These are phyloP conservation scores for Salvelinus sp. DNA, from an alignment of 2,113 vertebrate genomes.

Conservation along the genomic window DNA sequence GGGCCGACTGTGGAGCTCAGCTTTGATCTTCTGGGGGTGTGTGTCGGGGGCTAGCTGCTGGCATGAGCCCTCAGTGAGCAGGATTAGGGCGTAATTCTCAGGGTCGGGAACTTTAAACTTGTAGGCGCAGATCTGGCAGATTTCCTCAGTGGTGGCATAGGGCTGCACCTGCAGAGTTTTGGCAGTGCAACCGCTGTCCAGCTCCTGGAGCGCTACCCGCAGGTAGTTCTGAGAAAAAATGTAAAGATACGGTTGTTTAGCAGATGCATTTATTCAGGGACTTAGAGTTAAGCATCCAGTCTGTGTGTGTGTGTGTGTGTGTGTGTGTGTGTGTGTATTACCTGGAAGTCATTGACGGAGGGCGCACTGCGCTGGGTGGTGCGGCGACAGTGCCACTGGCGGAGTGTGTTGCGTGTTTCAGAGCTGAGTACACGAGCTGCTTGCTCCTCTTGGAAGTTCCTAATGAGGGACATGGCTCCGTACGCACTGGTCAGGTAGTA, in stretches of 20 bases:
- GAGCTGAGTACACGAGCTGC: slow-evolving; percentile 87
- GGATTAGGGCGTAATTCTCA: slow-evolving; percentile 74
- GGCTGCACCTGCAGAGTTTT: slow-evolving; percentile 90
- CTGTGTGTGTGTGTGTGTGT: slow-evolving; percentile 85
- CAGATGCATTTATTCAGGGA: background rate
- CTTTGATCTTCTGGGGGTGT: slow-evolving; percentile 95
- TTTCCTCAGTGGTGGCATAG: slow-evolving; percentile 86
- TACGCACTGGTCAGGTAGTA: slow-evolving; percentile 96
- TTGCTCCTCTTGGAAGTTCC: slow-evolving; percentile 95
- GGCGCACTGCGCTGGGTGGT: slow-evolving; percentile 85
- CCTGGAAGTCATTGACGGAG: slow-evolving; percentile 84
- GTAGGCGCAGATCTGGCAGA: slow-evolving; percentile 86
- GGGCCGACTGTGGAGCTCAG: slow-evolving; percentile 85
- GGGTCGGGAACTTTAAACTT: slow-evolving; percentile 87
- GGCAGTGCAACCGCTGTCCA: slow-evolving; percentile 88
- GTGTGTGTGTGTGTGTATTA: slow-evolving; percentile 73
- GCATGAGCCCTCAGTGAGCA: slow-evolving; percentile 83
- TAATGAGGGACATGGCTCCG: slow-evolving; percentile 91
- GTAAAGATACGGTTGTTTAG: background rate
- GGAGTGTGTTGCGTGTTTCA: slow-evolving; percentile 87
- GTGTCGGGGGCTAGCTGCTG: slow-evolving; percentile 93
- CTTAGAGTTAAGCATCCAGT: background rate
- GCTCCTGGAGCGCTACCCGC: slow-evolving; percentile 91
- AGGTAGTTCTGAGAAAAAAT: slow-evolving; percentile 84
- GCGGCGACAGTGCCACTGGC: slow-evolving; percentile 93